phyloP scores from a whole-genome alignment of 2,113 vertebrate species.

The Glaucidium brasilianum region DNA sequence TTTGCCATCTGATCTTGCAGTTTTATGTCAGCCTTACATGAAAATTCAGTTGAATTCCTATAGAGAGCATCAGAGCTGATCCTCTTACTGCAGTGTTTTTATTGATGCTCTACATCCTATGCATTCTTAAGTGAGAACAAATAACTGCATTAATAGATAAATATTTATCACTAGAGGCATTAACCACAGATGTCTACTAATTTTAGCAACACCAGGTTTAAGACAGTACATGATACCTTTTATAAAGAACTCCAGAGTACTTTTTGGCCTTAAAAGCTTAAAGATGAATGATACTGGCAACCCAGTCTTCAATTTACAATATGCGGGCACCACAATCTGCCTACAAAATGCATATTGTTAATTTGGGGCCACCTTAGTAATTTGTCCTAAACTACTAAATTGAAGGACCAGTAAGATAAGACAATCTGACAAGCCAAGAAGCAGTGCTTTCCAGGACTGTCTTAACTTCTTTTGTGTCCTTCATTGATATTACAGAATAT shows the following conservation, averaged over 20 bases:
- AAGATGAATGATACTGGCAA: neutral
- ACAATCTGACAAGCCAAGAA: neutral
- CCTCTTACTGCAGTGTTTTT: neutral
- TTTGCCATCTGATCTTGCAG: neutral
- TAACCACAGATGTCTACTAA: neutral
- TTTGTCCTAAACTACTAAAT: neutral
- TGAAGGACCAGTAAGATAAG: neutral
- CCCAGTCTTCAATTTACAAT: neutral
- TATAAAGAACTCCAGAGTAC: neutral
- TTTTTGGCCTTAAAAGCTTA: neutral
- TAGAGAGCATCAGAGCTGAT: neutral
- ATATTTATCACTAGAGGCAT: constrained; percentile 1
- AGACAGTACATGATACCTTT: neutral
- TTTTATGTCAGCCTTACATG: neutral
- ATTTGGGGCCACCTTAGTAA: neutral
- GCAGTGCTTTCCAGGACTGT: neutral
- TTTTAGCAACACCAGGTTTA: constrained; percentile 8
- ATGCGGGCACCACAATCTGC: neutral
- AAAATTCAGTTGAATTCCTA: neutral
- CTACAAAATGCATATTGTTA: neutral
- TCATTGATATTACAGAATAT: neutral
- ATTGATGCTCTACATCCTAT: neutral
- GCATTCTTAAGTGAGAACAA: neutral
- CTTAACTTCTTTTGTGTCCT: neutral
- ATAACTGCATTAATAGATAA: neutral